phyloP scores from a whole-genome alignment of 2,888 invertebrate genomes.

The Limnephilus marmoratus region DNA sequence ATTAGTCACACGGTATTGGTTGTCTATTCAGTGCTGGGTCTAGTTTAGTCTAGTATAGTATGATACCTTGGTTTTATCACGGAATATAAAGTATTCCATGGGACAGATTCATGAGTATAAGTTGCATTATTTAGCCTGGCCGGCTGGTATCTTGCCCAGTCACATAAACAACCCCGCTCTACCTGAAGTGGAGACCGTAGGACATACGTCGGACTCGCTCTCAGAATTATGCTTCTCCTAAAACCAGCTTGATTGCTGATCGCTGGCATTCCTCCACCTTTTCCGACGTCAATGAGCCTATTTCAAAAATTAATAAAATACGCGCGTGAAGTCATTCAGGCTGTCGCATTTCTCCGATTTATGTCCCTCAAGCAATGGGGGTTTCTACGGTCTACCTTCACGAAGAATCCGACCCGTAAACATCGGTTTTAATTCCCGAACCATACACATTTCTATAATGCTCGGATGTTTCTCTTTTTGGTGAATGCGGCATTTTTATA shows the following conservation, averaged over 20 bases:
- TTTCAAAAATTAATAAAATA: constrained; percentile 60
- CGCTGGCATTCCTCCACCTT: constrained; percentile 43
- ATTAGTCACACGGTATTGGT: constrained; percentile 22
- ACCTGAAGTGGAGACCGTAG: not conserved
- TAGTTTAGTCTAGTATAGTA: not conserved
- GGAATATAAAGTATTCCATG: constrained; percentile 57
- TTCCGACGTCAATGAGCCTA: constrained; percentile 53
- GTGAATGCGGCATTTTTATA: constrained; percentile 53
- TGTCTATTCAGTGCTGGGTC: not conserved
- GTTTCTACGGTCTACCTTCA: constrained; percentile 25
- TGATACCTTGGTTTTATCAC: constrained; percentile 53
- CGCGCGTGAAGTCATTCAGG: constrained; percentile 55
- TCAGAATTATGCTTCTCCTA: not conserved
- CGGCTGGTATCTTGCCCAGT: constrained; percentile 50
- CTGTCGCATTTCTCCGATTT: constrained; percentile 57
- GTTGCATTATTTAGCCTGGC: constrained; percentile 56
- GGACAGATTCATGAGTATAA: constrained; percentile 57
- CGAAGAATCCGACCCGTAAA: constrained; percentile 43
- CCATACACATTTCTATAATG: constrained; percentile 30
- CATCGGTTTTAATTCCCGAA: constrained; percentile 39
- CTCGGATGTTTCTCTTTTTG: constrained; percentile 44
- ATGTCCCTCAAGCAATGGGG: constrained; percentile 44
- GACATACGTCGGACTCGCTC: not conserved
- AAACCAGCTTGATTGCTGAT: constrained; percentile 10
- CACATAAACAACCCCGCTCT: constrained; percentile 56